Base-by-base conservation (phyloP, 2,797 vertebrate species). In the Lacerta viridis region DNA sequence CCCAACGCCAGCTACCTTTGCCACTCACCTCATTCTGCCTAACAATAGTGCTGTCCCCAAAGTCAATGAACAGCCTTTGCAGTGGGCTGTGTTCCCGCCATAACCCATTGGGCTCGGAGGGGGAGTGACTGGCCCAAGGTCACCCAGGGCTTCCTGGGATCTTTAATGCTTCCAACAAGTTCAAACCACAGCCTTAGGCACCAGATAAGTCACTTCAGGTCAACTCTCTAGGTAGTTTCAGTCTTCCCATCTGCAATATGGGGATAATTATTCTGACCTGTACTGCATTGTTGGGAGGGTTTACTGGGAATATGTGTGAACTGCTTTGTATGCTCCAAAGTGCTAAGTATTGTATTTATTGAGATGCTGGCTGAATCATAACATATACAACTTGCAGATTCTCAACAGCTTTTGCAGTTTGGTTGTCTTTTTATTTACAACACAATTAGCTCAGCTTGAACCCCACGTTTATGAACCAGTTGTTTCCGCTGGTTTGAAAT, bases 401-500 rank as follows among this genome's bases (percentile, higher is more conserved):
- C 55, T 18, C 36, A 76, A 82, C 46, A 83, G 41, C 33, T 2
- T 29, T 0, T 0, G 18, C 1, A 6, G 59, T 72, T 74, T 2
- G 9, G 36, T 2, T 89, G 8, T 50, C 10, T 9, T 46, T 50
- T 81, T 5, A 1, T 69, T 59, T 5, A 20, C 59, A 87, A 80
- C 55, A 78, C 1, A n/a, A 1, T 59, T 68, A 6, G 87, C 46
- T 36, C 13, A 25, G 0, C 0, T 11, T 71, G 1, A 27, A 80
- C 76, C 33, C 39, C 4, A 2, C 3, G 9, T 61, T 1, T 29
- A 50, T 23, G 29, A 74, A 27, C 10, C n/a, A 39, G 41, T 25
- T 33, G 29, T 23, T 39, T 39, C 82, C 84, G 69, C 39, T 89
- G 8, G 76, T 69, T 27, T 68, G 39, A 79, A 88, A 84, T 74